These are phyloP conservation scores for Ariopsis seemanni DNA, from an alignment of 2,113 vertebrate genomes.

Conservation along the genomic window DNA sequence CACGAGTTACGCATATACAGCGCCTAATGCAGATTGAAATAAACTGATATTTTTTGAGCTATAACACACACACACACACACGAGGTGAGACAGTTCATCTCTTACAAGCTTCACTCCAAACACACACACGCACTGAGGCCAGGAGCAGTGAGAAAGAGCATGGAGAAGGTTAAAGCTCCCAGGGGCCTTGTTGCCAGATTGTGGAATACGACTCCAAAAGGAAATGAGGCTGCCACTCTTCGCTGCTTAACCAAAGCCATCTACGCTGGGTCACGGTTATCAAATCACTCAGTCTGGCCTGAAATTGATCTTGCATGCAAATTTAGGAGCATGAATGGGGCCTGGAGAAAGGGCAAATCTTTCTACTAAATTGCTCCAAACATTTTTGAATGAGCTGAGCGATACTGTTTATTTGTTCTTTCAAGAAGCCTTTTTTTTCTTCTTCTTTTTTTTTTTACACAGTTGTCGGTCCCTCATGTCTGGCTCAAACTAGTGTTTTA, in stretches of 20 bases:
- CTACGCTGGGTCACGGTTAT: constrained; percentile 10
- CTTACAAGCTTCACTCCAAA: constrained; percentile 17
- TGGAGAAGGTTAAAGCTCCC: background rate
- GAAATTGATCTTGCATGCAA: constrained; percentile 26
- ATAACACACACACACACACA: constrained; percentile 16
- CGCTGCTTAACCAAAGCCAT: background rate
- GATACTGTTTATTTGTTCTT: background rate
- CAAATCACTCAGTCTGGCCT: background rate
- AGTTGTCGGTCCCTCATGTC: background rate
- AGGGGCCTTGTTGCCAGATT: background rate
- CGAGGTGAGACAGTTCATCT: constrained; percentile 8
- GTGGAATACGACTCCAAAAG: background rate
- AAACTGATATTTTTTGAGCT: background rate
- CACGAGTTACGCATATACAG: background rate
- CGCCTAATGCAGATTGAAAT: background rate
- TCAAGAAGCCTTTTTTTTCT: background rate
- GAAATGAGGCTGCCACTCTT: background rate
- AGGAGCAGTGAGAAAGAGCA: background rate
- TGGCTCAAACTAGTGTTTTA: background rate
- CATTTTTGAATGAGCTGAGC: background rate
- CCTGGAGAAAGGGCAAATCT: constrained; percentile 6
- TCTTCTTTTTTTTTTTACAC: background rate
- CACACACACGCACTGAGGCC: background rate
- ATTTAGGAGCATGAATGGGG: background rate
- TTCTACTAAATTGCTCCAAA: constrained; percentile 6